These are phyloP conservation scores for Dugesia japonica DNA, from an alignment of 2,888 invertebrate genomes.

Conservation along the genomic window DNA sequence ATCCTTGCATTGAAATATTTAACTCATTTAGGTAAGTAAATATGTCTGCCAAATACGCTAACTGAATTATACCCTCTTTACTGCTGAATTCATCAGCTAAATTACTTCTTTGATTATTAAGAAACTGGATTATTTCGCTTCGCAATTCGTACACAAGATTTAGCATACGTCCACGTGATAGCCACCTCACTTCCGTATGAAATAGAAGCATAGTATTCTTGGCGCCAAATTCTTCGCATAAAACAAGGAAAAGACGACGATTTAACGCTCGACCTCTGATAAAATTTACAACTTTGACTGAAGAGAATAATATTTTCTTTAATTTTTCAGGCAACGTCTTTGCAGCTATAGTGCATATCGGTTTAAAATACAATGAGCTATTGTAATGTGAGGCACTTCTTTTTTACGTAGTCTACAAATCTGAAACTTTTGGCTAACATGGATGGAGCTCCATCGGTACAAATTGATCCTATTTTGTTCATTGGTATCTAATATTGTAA, in stretches of 20 bases:
- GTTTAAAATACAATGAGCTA: too few species aligned
- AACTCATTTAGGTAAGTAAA: constrained; percentile 20
- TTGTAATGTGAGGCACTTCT: too few species aligned
- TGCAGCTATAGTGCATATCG: too few species aligned
- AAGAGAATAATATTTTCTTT: too few species aligned
- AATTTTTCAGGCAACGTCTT: too few species aligned
- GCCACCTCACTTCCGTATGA: constrained; percentile 36
- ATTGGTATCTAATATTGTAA: too few species aligned
- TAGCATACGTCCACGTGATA: constrained; percentile 31
- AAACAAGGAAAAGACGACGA: too few species aligned
- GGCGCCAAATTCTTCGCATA: constrained; percentile 31
- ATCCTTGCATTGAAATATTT: background rate
- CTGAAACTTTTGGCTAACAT: too few species aligned
- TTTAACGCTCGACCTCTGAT: constrained; percentile 35
- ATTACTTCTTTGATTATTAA: background rate
- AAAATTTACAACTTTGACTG: constrained; percentile 26
- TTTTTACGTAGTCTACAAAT: too few species aligned
- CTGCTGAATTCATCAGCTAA: background rate
- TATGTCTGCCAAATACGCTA: constrained; percentile 23
- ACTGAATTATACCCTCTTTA: background rate
- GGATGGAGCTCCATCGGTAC: too few species aligned
- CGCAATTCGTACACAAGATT: constrained; percentile 34
- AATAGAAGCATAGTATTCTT: constrained; percentile 36
- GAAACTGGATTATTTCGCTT: constrained; percentile 33
- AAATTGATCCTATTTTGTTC: too few species aligned